Conservation (phyloP, 2,888 invertebrate species). For the Hydrotaea diabolus region DNA sequence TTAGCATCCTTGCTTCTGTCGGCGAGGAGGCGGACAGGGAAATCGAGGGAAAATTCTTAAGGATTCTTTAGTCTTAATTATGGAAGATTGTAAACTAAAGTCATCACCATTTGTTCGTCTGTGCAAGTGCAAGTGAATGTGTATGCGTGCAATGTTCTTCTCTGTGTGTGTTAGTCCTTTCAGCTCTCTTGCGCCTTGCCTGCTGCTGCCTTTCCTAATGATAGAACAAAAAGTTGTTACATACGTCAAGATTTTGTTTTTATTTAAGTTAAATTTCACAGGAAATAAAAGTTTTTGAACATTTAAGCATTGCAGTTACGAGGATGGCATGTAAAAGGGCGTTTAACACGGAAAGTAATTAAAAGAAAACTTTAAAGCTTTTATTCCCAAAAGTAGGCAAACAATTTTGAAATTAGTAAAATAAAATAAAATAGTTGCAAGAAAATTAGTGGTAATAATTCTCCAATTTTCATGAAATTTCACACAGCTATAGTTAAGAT, state of each 20-base stretch:
- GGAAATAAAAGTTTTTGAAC: slow-evolving; percentile 24
- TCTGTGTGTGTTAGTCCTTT: background rate
- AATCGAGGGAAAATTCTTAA: slow-evolving; percentile 29
- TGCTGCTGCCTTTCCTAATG: background rate
- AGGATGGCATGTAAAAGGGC: background rate
- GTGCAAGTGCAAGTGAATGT: no score
- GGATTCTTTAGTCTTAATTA: slow-evolving; percentile 59
- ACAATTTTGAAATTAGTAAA: no score
- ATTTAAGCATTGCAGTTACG: slow-evolving; percentile 3
- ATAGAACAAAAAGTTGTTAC: slow-evolving; percentile 10
- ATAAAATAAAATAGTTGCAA: no score
- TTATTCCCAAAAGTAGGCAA: no score
- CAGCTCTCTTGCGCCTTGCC: background rate
- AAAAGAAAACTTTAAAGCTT: background rate
- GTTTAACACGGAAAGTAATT: background rate
- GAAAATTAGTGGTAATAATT: no score
- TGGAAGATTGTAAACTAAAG: slow-evolving; percentile 57
- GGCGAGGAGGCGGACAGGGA: background rate
- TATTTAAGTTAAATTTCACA: slow-evolving; percentile 24
- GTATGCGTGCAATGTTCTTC: background rate
- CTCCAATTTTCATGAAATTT: no score
- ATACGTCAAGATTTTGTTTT: slow-evolving; percentile 11
- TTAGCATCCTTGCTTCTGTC: background rate
- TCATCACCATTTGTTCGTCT: slow-evolving; percentile 25
- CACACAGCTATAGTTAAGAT: no score